These are phyloP conservation scores for Sebastes kiyomatsui DNA, from an alignment of 2,797 vertebrate genomes.

Conservation along the genomic window DNA sequence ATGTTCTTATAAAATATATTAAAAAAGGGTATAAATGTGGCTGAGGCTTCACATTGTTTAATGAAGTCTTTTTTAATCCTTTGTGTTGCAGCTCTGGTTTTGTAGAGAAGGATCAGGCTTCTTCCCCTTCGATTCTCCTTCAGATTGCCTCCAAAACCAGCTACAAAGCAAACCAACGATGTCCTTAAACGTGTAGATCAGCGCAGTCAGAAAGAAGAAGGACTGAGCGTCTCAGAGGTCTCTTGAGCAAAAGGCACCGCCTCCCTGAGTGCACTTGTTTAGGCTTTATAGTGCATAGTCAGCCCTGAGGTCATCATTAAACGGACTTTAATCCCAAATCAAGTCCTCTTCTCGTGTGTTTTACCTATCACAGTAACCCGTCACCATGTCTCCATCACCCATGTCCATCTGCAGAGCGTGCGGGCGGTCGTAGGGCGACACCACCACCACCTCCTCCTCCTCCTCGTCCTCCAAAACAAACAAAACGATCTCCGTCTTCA, in stretches of 20 bases:
- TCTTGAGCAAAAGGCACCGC: background rate
- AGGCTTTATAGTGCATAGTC: background rate
- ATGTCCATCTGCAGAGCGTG: background rate
- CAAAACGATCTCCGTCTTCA: background rate
- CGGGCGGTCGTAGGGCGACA: background rate
- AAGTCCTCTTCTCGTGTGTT: background rate
- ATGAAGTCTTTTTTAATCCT: background rate
- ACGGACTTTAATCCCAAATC: background rate
- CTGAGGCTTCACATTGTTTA: too few species aligned
- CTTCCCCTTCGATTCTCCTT: too few species aligned
- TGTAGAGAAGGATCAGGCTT: background rate
- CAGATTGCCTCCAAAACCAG: background rate
- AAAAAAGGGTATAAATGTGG: too few species aligned
- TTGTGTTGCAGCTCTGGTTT: background rate
- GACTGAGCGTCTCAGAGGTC: background rate
- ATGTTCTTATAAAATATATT: too few species aligned
- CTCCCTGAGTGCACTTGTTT: background rate
- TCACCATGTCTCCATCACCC: slow-evolving; percentile 18
- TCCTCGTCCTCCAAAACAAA: fast-evolving
- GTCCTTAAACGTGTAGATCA: background rate
- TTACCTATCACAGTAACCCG: background rate
- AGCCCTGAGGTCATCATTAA: too few species aligned
- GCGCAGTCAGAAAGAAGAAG: background rate
- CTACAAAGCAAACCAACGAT: background rate
- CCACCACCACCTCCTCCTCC: fast-evolving